phyloP scores from a whole-genome alignment of 2,888 invertebrate species.

The Athalia cordata region DNA sequence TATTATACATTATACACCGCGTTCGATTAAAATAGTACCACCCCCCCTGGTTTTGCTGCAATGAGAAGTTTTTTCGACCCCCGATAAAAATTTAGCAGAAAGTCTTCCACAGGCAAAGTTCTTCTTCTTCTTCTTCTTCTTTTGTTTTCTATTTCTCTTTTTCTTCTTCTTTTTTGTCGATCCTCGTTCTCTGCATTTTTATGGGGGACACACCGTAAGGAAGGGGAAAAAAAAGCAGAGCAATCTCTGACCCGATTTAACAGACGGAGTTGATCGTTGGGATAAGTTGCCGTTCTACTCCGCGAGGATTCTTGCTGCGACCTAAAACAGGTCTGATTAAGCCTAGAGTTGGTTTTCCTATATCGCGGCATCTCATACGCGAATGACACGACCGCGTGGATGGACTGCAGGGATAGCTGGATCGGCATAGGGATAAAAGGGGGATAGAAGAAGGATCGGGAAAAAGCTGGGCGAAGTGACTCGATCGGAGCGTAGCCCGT shows the following conservation, averaged over 20 bases:
- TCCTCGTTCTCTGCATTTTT: no score
- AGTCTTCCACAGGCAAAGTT: no score
- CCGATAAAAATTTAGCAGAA: no score
- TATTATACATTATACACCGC: background rate
- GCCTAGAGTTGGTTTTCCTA: constrained; percentile 26
- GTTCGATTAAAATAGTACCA: no score
- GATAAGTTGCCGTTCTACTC: constrained; percentile 8
- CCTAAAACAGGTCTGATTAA: constrained; percentile 28
- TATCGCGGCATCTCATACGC: constrained; percentile 37
- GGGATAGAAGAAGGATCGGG: constrained; percentile 24
- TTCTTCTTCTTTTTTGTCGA: no score
- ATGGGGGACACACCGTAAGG: no score
- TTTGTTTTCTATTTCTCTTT: no score
- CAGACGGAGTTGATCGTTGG: background rate
- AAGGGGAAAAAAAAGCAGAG: background rate
- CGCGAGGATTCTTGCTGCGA: background rate
- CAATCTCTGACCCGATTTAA: background rate
- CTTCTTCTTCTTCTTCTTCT: no score
- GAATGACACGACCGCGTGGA: constrained; percentile 26
- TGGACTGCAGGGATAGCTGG: constrained; percentile 7
- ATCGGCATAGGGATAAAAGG: background rate
- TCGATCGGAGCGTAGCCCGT: constrained; percentile 42
- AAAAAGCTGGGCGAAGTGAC: constrained; percentile 10
- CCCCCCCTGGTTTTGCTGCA: no score
- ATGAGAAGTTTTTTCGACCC: no score